Conservation (phyloP, 2,797 vertebrate genomes). For the Pyrrhura leucotis region DNA sequence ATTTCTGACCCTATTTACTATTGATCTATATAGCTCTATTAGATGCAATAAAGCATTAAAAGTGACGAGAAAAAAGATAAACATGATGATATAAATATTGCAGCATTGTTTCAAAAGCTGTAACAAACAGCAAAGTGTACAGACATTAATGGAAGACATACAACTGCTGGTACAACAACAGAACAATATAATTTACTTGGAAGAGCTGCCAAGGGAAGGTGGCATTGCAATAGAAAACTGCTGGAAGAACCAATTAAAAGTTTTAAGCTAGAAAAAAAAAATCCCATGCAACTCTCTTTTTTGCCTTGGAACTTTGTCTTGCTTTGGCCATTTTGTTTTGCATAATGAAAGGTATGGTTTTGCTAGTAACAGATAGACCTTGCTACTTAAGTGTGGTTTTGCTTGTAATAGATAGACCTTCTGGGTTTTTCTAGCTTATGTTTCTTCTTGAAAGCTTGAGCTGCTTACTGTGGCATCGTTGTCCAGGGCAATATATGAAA, state of each 20-base stretch:
- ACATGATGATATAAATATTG: background rate
- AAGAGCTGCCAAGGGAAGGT: background rate
- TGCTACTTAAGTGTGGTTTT: background rate
- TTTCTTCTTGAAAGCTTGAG: background rate
- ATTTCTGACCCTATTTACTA: background rate
- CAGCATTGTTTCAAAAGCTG: background rate
- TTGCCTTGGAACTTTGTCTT: background rate
- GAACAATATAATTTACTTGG: background rate
- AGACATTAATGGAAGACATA: background rate
- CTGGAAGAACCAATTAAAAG: background rate
- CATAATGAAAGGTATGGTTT: background rate
- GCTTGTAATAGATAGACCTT: background rate
- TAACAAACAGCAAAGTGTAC: background rate
- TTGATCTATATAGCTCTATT: background rate
- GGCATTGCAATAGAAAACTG: background rate
- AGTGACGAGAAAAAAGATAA: background rate
- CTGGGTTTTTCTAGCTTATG: background rate
- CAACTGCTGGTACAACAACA: background rate
- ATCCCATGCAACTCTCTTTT: background rate
- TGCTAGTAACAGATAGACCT: background rate
- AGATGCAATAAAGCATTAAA: background rate
- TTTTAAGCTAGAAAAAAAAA: background rate
- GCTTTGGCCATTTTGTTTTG: background rate
- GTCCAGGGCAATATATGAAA: background rate
- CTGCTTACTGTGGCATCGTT: background rate